Evolutionary conservation across 2,888 invertebrate genomes (phyloP).

Genomic region (Terebella lapidaria): DNA sequence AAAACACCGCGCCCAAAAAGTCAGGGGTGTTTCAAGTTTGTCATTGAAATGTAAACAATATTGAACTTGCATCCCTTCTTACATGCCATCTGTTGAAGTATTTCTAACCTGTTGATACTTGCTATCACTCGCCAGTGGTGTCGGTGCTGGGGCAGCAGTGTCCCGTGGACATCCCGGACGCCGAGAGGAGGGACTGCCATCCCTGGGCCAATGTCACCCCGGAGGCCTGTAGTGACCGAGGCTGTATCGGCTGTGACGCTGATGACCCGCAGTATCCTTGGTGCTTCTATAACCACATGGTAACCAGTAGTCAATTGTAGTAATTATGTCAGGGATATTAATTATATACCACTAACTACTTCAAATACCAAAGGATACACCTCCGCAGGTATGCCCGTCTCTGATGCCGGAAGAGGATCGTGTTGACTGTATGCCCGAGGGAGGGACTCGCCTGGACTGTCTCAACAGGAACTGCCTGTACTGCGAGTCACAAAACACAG

Average conservation of each 20-base stretch:
- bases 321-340: no score
- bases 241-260: conserved; percentile 16
- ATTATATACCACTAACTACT: no score
- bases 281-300: conserved; percentile 5
- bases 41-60: no score
- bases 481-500: conserved; percentile 6
- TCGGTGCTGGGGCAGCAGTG: conserved; percentile 2
- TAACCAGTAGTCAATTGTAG: not conserved
- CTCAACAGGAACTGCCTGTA: conserved; percentile 16
- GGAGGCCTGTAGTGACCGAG: conserved; percentile 11
- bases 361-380: no score
- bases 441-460: conserved; percentile 12
- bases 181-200: conserved; percentile 15
- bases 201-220: conserved; percentile 12
- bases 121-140: no score
- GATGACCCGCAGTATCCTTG: conserved; percentile 4
- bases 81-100: no score
- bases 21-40: no score
- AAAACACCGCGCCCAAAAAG: no score
- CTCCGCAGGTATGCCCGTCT: conserved; percentile 11
- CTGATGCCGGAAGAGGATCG: conserved; percentile 8
- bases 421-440: conserved; percentile 19
- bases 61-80: no score
- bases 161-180: conserved; percentile 11
- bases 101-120: no score